Evolutionary conservation across 1,140 invertebrate genomes (phyloP).

Genomic region (Drosophila cardini): DNA sequence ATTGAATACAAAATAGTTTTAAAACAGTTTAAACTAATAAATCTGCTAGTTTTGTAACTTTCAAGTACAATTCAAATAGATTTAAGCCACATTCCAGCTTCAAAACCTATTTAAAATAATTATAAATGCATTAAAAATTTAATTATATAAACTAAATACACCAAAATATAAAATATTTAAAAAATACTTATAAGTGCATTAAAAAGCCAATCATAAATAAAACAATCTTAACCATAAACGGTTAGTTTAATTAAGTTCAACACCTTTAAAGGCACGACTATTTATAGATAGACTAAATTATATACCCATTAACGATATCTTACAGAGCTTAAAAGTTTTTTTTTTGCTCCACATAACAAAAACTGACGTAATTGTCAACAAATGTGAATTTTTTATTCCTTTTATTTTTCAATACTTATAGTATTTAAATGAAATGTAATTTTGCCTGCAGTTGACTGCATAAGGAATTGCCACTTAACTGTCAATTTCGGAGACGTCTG

Average conservation of each 20-base stretch:
- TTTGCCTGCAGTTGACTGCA: conserved; percentile 35
- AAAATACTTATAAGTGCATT: conserved; percentile 9
- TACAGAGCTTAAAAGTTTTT: neutral
- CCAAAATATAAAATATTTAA: too few species aligned
- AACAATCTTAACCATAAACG: neutral
- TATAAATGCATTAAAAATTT: conserved; percentile 14
- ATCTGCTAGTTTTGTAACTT: neutral
- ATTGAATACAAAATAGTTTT: too few species aligned
- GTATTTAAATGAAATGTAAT: conserved; percentile 17
- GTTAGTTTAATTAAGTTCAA: conserved; percentile 5
- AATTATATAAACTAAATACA: too few species aligned
- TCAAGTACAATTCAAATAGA: neutral
- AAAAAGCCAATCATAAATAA: conserved; percentile 2
- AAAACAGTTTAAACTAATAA: too few species aligned
- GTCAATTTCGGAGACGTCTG: conserved; percentile 37
- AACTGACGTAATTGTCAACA: conserved; percentile 16
- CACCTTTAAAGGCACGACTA: conserved; percentile 6
- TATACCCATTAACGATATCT: conserved; percentile 11
- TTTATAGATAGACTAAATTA: conserved; percentile 19
- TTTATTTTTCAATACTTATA: neutral
- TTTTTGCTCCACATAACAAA: conserved; percentile 6
- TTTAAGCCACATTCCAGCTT: neutral
- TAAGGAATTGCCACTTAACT: conserved; percentile 46
- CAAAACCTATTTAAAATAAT: neutral
- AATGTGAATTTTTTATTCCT: neutral